Conservation (phyloP, 2,113 vertebrate species). For the Sinocyclocheilus maitianheensis region DNA sequence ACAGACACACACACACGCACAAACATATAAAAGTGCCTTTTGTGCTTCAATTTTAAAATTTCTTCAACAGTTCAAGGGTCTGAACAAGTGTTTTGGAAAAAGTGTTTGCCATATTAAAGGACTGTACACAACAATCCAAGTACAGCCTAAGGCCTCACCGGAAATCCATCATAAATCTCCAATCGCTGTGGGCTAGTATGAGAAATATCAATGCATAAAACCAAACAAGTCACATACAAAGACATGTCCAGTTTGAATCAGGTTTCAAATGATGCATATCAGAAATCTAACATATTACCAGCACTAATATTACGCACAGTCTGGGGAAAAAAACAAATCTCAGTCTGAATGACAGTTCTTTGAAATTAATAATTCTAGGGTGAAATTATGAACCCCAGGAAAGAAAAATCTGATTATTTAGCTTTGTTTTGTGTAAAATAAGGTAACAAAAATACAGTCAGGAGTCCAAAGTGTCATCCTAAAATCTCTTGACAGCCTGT, state of each 20-base stretch:
- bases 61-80: slow-evolving; percentile 49
- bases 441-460: not conserved
- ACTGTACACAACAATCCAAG: slow-evolving; percentile 39
- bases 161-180: slow-evolving; percentile 34
- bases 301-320: not conserved
- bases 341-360: not conserved
- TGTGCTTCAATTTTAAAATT: slow-evolving; percentile 57
- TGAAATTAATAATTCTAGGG: not conserved
- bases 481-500: slow-evolving; percentile 1
- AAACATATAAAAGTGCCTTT: slow-evolving; percentile 60
- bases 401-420: not conserved
- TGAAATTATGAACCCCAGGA: not conserved
- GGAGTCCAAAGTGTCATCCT: not conserved
- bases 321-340: too few relatives aligned
- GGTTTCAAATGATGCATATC: slow-evolving; percentile 6
- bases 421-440: not conserved
- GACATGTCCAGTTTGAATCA: slow-evolving; percentile 25
- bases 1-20: slow-evolving; percentile 20
- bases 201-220: slow-evolving; percentile 8
- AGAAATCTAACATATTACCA: slow-evolving; percentile 13
- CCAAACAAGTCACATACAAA: not conserved
- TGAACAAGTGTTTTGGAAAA: slow-evolving; percentile 28
- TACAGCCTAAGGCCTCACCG: slow-evolving; percentile 49
- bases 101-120: slow-evolving; percentile 38
- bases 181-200: slow-evolving; percentile 6